phyloP scores from a whole-genome alignment of 92 coral and sea anemone species.

The Epizoanthus rinbou region DNA sequence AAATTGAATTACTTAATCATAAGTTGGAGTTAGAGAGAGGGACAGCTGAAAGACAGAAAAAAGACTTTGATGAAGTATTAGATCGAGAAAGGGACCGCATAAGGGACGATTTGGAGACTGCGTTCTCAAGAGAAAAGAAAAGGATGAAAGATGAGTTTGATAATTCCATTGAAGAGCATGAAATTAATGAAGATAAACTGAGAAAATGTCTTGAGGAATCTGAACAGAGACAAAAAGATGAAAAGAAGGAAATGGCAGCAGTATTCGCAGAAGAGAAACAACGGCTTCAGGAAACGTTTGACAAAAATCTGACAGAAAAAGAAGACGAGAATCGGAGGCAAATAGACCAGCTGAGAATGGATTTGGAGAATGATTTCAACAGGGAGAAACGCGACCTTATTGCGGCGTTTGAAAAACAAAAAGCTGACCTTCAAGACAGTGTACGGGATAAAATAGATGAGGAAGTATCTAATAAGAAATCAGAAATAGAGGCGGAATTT shows the following conservation, averaged over 20 bases:
- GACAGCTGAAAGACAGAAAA: slow-evolving; percentile 57
- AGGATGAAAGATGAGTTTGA: slow-evolving; percentile 54
- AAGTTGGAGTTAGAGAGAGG: slow-evolving; percentile 58
- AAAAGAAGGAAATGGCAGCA: slow-evolving; percentile 60
- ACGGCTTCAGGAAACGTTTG: slow-evolving; percentile 56
- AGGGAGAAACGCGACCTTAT: slow-evolving; percentile 50
- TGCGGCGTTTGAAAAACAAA: slow-evolving; percentile 58
- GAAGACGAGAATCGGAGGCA: slow-evolving; percentile 48
- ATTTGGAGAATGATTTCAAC: slow-evolving; percentile 45
- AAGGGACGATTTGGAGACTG: slow-evolving; percentile 56
- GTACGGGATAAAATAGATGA: slow-evolving; percentile 59
- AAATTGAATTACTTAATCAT: slow-evolving; percentile 52
- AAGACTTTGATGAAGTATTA: slow-evolving; percentile 57
- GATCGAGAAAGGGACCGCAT: slow-evolving; percentile 59
- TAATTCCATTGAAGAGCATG: slow-evolving; percentile 49
- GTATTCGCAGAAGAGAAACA: slow-evolving; percentile 59
- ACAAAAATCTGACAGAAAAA: slow-evolving; percentile 50
- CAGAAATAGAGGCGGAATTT: slow-evolving; percentile 68
- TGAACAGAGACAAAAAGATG: slow-evolving; percentile 54
- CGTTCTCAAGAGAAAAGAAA: slow-evolving; percentile 62
- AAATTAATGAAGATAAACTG: slow-evolving; percentile 37
- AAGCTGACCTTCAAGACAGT: slow-evolving; percentile 50
- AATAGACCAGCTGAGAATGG: slow-evolving; percentile 33
- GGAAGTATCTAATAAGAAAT: slow-evolving; percentile 63
- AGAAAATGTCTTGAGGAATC: slow-evolving; percentile 44